phyloP scores from a whole-genome alignment of 2,888 invertebrate species.

The Brachyopa scutellaris region DNA sequence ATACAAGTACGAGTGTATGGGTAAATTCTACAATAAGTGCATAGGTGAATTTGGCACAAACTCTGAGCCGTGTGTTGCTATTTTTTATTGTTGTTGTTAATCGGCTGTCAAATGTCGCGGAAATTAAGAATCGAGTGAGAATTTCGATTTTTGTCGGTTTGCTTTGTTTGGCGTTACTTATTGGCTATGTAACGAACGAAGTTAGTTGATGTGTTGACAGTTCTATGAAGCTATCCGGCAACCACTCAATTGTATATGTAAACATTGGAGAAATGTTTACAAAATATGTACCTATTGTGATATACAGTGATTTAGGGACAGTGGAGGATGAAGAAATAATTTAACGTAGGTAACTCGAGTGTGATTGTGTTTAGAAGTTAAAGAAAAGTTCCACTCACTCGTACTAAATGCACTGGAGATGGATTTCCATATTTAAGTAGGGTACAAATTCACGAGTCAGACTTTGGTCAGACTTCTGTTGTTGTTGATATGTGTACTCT shows the following conservation, averaged over 20 bases:
- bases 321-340: background rate
- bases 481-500: background rate
- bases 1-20: background rate
- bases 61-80: conserved; percentile 13
- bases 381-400: background rate
- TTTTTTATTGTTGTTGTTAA: background rate
- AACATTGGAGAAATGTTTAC: conserved; percentile 30
- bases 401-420: background rate
- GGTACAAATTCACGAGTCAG: background rate
- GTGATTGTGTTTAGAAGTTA: background rate
- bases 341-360: background rate
- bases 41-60: conserved; percentile 27
- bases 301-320: too few species aligned
- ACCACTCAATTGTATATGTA: conserved; percentile 25
- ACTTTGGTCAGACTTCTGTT: background rate
- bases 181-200: conserved; percentile 14
- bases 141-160: conserved; percentile 24
- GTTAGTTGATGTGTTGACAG: conserved; percentile 44
- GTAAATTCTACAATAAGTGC: conserved; percentile 43
- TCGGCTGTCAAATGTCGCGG: conserved; percentile 15
- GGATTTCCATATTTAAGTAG: background rate
- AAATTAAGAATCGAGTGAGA: conserved; percentile 62
- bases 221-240: conserved; percentile 44
- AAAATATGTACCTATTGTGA: too few species aligned
- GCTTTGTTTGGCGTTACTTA: conserved; percentile 19